Conservation (phyloP, 2,888 invertebrate species). For the Nasonovia ribisnigri region DNA sequence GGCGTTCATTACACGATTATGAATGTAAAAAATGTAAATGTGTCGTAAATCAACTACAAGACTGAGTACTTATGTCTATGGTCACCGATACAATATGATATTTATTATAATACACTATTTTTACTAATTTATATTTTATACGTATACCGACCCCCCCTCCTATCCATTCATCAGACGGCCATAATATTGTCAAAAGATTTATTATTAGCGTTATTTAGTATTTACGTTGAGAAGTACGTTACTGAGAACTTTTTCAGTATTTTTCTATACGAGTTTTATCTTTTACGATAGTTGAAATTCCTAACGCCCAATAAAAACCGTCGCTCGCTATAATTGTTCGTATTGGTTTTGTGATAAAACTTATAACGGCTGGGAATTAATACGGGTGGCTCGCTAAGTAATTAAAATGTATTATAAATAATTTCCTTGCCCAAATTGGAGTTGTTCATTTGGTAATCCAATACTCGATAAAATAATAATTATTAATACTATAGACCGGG, state of each 20-base stretch:
- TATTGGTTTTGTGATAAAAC: constrained; percentile 40
- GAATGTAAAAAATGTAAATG: not conserved
- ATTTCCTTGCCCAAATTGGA: not conserved
- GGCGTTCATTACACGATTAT: not conserved
- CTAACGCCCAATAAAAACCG: constrained; percentile 14
- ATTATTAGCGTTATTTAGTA: constrained; percentile 25
- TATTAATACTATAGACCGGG: not conserved
- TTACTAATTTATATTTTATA: not conserved
- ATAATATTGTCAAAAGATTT: constrained; percentile 25
- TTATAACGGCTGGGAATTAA: not conserved
- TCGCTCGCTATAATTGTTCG: not conserved
- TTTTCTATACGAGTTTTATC: constrained; percentile 3
- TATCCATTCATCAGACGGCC: not conserved
- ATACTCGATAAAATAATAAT: not conserved
- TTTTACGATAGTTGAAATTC: constrained; percentile 48
- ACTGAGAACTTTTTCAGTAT: not conserved
- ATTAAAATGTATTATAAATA: constrained; percentile 20
- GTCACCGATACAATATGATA: not conserved
- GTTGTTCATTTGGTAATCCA: not conserved
- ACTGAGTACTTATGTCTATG: not conserved
- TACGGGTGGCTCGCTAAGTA: not conserved
- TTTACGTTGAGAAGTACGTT: constrained; percentile 11
- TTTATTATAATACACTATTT: not conserved
- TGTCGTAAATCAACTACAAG: not conserved
- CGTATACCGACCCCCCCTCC: not conserved